These are phyloP conservation scores for Pollicipes pollicipes DNA, from an alignment of 1,140 invertebrate genomes.

Conservation along the genomic window DNA sequence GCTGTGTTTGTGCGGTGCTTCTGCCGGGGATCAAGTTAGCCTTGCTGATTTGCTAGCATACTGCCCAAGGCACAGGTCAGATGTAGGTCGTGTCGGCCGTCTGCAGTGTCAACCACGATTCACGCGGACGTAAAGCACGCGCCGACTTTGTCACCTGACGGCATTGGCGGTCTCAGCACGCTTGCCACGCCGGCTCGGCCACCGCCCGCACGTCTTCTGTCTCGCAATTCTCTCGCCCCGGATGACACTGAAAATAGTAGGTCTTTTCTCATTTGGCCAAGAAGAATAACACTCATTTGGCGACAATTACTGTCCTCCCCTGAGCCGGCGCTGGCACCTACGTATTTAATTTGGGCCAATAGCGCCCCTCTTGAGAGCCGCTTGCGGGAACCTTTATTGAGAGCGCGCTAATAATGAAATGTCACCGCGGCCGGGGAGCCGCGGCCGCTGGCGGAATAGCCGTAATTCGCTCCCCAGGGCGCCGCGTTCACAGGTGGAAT, in stretches of 20 bases:
- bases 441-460: too few species aligned
- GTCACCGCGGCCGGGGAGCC: not conserved
- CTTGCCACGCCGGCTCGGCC: not conserved
- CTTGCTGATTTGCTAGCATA: too few species aligned
- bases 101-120: too few species aligned
- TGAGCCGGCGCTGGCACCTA: not conserved
- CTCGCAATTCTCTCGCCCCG: too few species aligned
- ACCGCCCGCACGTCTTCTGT: too few species aligned
- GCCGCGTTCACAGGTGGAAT: not conserved
- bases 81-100: too few species aligned
- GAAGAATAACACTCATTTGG: not conserved
- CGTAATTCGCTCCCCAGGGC: not conserved
- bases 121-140: too few species aligned
- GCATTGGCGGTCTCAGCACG: too few species aligned
- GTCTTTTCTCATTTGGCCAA: not conserved
- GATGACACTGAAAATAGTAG: not conserved
- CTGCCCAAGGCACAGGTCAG: too few species aligned
- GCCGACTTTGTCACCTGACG: too few species aligned
- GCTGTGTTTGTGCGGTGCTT: too few species aligned
- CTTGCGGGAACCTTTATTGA: not conserved
- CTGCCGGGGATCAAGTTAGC: too few species aligned
- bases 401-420: not conserved
- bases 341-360: not conserved
- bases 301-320: not conserved
- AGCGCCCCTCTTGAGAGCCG: not conserved